Evolutionary conservation across 2,888 invertebrate species (phyloP).

Genomic region (Lingula anatina): DNA sequence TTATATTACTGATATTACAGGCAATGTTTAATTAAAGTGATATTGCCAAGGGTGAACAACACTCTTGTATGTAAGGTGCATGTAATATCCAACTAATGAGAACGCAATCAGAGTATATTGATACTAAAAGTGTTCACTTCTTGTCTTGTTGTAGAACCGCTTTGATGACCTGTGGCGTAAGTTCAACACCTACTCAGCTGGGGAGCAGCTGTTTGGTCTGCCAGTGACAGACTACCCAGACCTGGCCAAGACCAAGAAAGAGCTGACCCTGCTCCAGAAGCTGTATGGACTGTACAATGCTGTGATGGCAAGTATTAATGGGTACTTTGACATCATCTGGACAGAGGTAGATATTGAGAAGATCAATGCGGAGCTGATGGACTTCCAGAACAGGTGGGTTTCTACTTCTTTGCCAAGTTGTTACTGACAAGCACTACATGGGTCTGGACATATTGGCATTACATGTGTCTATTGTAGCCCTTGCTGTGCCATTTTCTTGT

Average conservation of each 20-base stretch:
- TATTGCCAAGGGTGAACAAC: too few relatives aligned
- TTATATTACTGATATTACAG: too few relatives aligned
- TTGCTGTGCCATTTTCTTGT: too few relatives aligned
- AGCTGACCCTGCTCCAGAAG: conserved; percentile 47
- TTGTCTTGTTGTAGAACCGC: conserved; percentile 23
- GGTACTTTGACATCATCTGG: conserved; percentile 49
- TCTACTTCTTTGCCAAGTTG: too few relatives aligned
- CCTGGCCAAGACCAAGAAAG: conserved; percentile 40
- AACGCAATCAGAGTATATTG: too few relatives aligned
- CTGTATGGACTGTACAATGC: conserved; percentile 48
- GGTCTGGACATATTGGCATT: too few relatives aligned
- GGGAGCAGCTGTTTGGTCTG: conserved; percentile 49
- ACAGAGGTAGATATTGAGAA: conserved; percentile 49
- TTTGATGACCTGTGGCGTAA: conserved; percentile 48
- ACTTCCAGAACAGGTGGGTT: conserved; percentile 44
- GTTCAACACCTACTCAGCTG: conserved; percentile 43
- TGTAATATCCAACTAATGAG: too few relatives aligned
- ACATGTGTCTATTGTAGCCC: too few relatives aligned
- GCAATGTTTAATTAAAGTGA: too few relatives aligned
- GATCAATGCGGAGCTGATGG: conserved; percentile 42
- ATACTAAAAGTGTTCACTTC: not conserved
- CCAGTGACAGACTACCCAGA: conserved; percentile 42
- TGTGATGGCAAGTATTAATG: conserved; percentile 45
- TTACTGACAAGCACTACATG: too few relatives aligned
- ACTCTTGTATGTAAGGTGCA: too few relatives aligned